Percentiles rank a stretch among this genome's conserved stretches.
These are phyloP conservation scores for Leptosomus discolor DNA, from an alignment of 2,113 vertebrate genomes.

Conservation along the genomic window DNA sequence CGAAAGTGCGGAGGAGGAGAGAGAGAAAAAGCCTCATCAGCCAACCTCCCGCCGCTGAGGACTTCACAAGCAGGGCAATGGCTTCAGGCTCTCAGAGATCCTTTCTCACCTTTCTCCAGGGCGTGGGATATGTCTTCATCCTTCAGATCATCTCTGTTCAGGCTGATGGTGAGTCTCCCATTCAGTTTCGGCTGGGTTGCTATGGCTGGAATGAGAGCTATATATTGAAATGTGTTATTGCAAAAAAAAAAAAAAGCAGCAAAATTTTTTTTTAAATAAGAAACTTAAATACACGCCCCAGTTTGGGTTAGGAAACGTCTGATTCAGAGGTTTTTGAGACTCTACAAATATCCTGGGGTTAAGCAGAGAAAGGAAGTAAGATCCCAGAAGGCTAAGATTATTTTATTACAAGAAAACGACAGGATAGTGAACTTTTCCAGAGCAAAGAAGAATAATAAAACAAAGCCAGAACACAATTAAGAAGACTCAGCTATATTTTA, in stretches of 20 bases:
- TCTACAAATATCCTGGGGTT: constrained; percentile 8
- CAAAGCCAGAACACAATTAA: not conserved
- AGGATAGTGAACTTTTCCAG: constrained; percentile 26
- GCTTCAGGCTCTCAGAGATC: constrained; percentile 26
- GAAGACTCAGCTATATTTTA: not conserved
- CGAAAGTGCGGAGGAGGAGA: not conserved
- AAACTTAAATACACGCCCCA: not conserved
- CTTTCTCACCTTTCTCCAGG: constrained; percentile 45
- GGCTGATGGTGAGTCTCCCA: constrained; percentile 78
- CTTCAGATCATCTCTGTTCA: constrained; percentile 63
- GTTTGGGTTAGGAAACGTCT: constrained; percentile 4
- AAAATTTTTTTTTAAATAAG: not conserved
- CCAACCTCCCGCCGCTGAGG: not conserved
- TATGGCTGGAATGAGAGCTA: not conserved
- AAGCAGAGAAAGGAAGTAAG: constrained; percentile 20
- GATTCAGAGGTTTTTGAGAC: constrained; percentile 21
- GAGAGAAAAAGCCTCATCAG: constrained; percentile 13
- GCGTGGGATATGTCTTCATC: constrained; percentile 73
- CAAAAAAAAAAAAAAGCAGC: not conserved
- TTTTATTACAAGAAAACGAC: constrained; percentile 37
- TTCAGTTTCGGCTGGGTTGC: constrained; percentile 25
- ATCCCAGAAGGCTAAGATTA: constrained; percentile 23
- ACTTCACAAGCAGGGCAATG: constrained; percentile 55
- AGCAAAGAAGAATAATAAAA: constrained; percentile 2
- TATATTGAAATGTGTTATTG: not conserved